These are phyloP conservation scores for Aphaenogaster ashmeadi DNA, from an alignment of 1,140 invertebrate genomes.

Conservation along the genomic window DNA sequence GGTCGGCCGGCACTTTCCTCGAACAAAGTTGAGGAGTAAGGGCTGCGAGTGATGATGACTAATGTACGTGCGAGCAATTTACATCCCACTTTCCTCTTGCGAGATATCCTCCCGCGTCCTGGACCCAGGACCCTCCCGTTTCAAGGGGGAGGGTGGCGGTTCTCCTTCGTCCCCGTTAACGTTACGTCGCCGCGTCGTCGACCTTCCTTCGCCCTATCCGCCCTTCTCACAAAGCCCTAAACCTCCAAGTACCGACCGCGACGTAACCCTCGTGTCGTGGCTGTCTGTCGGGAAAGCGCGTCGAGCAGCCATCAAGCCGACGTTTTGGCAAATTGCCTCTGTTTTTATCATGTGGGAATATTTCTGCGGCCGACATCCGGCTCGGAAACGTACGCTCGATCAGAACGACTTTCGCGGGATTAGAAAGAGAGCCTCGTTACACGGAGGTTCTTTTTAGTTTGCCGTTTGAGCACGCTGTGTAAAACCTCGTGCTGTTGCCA, in stretches of 20 bases:
- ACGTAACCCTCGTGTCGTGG: constrained; percentile 67
- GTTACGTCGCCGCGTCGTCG: constrained; percentile 24
- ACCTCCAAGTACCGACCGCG: constrained; percentile 60
- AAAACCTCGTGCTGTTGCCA: not conserved
- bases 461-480: constrained; percentile 10
- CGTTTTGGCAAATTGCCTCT: constrained; percentile 82
- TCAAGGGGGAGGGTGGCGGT: not conserved
- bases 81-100: constrained; percentile 76
- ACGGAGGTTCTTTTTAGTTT: constrained; percentile 29
- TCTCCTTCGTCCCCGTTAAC: constrained; percentile 41
- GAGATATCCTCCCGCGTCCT: constrained; percentile 69
- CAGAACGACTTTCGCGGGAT: constrained; percentile 36
- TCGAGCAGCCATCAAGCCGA: constrained; percentile 74
- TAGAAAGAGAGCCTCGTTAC: constrained; percentile 36
- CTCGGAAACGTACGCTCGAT: not conserved
- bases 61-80: constrained; percentile 80
- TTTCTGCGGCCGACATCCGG: constrained; percentile 52
- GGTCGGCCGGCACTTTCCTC: constrained; percentile 23
- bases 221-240: constrained; percentile 9
- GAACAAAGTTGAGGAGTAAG: constrained; percentile 71
- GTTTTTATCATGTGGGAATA: constrained; percentile 77
- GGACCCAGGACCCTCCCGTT: constrained; percentile 54
- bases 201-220: constrained; percentile 17
- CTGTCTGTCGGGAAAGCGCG: constrained; percentile 51
- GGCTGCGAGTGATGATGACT: constrained; percentile 81